Percentiles rank a stretch among this genome's conserved stretches.
Evolutionary conservation across 1,140 invertebrate genomes (phyloP).

Genomic region (Drosophila sechellia): DNA sequence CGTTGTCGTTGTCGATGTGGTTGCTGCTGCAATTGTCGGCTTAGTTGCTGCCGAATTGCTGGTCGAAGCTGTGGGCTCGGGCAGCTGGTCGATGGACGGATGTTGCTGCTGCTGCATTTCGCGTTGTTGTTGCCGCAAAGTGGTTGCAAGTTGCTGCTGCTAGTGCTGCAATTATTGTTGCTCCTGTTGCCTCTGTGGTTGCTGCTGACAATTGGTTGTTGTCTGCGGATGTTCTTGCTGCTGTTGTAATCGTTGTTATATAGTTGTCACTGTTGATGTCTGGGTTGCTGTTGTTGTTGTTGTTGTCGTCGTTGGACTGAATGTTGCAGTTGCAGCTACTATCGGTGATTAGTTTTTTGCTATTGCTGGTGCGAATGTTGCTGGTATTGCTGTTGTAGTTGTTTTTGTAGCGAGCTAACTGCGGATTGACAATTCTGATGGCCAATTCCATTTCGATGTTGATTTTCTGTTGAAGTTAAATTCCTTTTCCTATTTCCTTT

Average conservation of each 20-base stretch:
- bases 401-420: conserved; percentile 53
- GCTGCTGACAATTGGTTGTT: conserved; percentile 3
- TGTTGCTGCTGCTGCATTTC: conserved; percentile 22
- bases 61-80: conserved; percentile 9
- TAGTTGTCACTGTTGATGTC: conserved; percentile 12
- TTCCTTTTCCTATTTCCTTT: conserved; percentile 15
- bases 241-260: conserved; percentile 27
- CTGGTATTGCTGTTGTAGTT: conserved; percentile 9
- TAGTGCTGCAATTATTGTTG: neutral
- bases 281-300: conserved; percentile 12
- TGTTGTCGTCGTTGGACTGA: conserved; percentile 4
- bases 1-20: conserved; percentile 17
- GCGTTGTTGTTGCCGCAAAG: conserved; percentile 2
- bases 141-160: neutral
- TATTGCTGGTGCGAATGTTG: conserved; percentile 30
- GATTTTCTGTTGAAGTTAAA: conserved; percentile 43
- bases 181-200: neutral
- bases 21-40: neutral
- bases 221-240: conserved; percentile 2
- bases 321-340: conserved; percentile 13
- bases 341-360: conserved; percentile 9
- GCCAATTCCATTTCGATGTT: conserved; percentile 77
- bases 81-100: conserved; percentile 40
- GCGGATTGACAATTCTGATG: conserved; percentile 63
- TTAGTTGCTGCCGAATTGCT: conserved; percentile 1